phyloP scores from a whole-genome alignment of 2,797 vertebrate genomes.

The Chaetophractus vellerosus region DNA sequence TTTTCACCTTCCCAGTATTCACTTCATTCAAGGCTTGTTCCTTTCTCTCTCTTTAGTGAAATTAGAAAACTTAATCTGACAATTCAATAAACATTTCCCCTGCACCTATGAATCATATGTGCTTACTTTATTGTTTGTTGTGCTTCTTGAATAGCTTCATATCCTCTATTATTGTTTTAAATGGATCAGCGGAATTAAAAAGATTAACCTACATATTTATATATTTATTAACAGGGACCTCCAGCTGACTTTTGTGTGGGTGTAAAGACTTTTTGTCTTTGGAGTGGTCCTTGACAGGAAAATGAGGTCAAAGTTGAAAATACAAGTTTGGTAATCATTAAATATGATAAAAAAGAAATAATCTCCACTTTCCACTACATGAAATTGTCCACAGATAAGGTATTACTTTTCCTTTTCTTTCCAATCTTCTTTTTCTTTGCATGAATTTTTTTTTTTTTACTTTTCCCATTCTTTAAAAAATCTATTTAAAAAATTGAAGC shows the following conservation, averaged over 20 bases:
- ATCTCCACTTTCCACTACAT: conserved; percentile 32
- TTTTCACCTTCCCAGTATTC: not conserved
- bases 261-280: too few species aligned
- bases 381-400: conserved; percentile 4
- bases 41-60: conserved; percentile 51
- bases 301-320: conserved; percentile 27
- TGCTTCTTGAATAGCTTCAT: conserved; percentile 36
- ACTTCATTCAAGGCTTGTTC: conserved; percentile 41
- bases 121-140: not conserved
- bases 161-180: conserved; percentile 33
- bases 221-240: not conserved
- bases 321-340: conserved; percentile 46
- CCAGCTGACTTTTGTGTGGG: not conserved
- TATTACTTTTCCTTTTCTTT: conserved; percentile 43
- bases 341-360: not conserved
- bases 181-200: not conserved
- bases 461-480: not conserved
- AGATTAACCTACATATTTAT: not conserved
- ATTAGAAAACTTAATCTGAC: conserved; percentile 16
- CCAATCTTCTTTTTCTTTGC: conserved; percentile 20
- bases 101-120: conserved; percentile 26
- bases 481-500: not conserved
- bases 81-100: conserved; percentile 56
- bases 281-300: too few species aligned
- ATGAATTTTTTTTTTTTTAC: not conserved